Percentiles rank a stretch among this genome's conserved stretches.
phyloP scores from a whole-genome alignment of 2,888 invertebrate genomes.

The Odontocolon sp. region DNA sequence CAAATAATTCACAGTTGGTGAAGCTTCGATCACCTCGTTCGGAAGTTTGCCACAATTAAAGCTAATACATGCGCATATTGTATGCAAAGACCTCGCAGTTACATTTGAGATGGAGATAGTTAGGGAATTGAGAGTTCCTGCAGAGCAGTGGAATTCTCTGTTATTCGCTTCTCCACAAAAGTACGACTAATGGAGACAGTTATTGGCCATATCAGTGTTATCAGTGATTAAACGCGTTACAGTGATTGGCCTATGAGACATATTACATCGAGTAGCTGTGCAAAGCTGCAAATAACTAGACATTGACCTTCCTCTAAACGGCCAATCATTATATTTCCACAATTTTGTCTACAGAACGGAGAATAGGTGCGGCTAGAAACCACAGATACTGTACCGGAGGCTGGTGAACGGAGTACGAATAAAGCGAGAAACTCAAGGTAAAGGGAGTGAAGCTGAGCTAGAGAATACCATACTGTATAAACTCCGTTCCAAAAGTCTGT shows the following conservation, averaged over 20 bases:
- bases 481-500: constrained; percentile 45
- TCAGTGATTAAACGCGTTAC: not conserved
- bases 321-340: too few species aligned
- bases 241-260: too few species aligned
- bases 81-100: constrained; percentile 28
- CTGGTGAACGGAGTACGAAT: not conserved
- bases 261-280: too few species aligned
- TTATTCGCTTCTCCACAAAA: not conserved
- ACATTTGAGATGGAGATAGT: not conserved
- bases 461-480: constrained; percentile 5
- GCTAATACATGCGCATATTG: constrained; percentile 57
- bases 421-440: constrained; percentile 31
- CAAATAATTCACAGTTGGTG: constrained; percentile 23
- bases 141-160: constrained; percentile 35
- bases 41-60: constrained; percentile 55
- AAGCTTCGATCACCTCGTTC: constrained; percentile 50
- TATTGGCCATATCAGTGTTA: not conserved
- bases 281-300: too few species aligned
- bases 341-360: not conserved
- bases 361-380: constrained; percentile 7
- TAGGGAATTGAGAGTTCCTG: constrained; percentile 28
- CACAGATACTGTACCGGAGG: not conserved
- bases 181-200: not conserved
- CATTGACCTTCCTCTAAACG: not conserved
- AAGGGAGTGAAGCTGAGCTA: constrained; percentile 1